Base-by-base conservation (phyloP, 2,888 invertebrate genomes). In the Drosophila formosana region DNA sequence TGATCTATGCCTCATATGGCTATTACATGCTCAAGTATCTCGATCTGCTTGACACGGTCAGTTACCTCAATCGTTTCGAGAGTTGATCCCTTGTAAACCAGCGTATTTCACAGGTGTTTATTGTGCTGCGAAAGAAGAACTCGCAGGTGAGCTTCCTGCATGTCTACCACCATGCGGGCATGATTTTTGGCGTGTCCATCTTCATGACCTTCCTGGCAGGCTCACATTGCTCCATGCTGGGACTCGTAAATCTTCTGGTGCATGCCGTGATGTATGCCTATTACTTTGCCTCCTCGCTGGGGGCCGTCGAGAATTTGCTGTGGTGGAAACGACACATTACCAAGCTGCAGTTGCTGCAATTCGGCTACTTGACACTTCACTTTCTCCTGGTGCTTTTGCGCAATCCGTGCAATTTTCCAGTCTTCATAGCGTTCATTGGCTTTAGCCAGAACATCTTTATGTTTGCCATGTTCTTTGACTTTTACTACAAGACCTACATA, bases 291-390 rank as follows among this genome's bases (percentile, higher is more conserved):
- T 94, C 96, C 0, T 96, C 97, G 0, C 92, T 95, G 64, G 94
- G 96, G 46, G 96, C 96, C 0, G 95, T 95, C 78, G 93, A 95
- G 66, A 93, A 95, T 63, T 95, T 95, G 57, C 91, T 96, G 0
- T 96, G 96, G 96, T 96, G 97, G 96, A 98, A 98, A 90, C 96
- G 96, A 75, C 94, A 96, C 86, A 95, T 98, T 68, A 98, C 98
- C 0, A 96, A 96, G 88, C 89, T 97, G 80, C 98, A 98, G 93
- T 94, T 98, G 90, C 94, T 95, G 0, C 96, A 96, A 90, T 96
- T 96, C 87, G 92, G 94, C 32, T 85, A 94, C 69, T 92, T 95
- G 32, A 91, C 94, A 0, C 61, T 95, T 0, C 95, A 95, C 77
- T 95, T 89, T 94, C 93, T 91, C 69, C 89, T 86, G 23, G 88